These are phyloP conservation scores for Torymus aiolomorphi DNA, from an alignment of 2,888 invertebrate genomes.

Conservation along the genomic window DNA sequence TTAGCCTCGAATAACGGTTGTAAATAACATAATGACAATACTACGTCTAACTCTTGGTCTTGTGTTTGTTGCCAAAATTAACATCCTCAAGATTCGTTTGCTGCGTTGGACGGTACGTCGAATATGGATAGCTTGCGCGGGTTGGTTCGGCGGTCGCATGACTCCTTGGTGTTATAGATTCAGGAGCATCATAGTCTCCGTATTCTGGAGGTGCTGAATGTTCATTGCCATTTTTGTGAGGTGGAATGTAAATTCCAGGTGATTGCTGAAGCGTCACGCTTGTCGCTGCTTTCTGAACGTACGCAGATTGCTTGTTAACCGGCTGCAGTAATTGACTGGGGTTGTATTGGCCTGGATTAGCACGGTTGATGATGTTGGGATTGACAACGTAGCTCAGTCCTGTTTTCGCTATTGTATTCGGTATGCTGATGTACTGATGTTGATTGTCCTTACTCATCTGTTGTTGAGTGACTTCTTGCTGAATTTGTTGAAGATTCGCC, in stretches of 20 bases:
- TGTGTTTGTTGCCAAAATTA: conserved; percentile 65
- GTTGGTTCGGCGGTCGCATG: conserved; percentile 64
- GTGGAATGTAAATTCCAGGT: conserved; percentile 64
- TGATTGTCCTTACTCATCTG: conserved; percentile 44
- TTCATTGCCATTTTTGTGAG: conserved; percentile 59
- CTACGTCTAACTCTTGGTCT: conserved; percentile 58
- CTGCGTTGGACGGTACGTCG: conserved; percentile 64
- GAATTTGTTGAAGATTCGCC: conserved; percentile 44
- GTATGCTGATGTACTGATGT: conserved; percentile 51
- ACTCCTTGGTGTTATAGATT: conserved; percentile 57
- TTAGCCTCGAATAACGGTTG: conserved; percentile 33
- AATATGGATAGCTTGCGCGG: conserved; percentile 65
- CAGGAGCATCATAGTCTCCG: conserved; percentile 63
- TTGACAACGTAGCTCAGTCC: conserved; percentile 68
- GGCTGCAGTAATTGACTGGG: conserved; percentile 52
- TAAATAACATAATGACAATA: background rate
- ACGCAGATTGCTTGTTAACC: conserved; percentile 60
- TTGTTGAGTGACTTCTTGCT: conserved; percentile 48
- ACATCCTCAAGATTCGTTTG: conserved; percentile 64
- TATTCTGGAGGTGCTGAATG: conserved; percentile 62
- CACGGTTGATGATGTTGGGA: conserved; percentile 61
- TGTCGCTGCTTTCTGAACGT: conserved; percentile 63
- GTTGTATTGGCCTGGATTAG: conserved; percentile 55
- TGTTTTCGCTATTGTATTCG: conserved; percentile 65
- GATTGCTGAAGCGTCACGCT: conserved; percentile 64